A percentile compares a stretch with the other conserved stretches of the same genome.
Evolutionary conservation across 2,113 vertebrate species (phyloP).

Genomic region (Gasterosteus aculeatus): DNA sequence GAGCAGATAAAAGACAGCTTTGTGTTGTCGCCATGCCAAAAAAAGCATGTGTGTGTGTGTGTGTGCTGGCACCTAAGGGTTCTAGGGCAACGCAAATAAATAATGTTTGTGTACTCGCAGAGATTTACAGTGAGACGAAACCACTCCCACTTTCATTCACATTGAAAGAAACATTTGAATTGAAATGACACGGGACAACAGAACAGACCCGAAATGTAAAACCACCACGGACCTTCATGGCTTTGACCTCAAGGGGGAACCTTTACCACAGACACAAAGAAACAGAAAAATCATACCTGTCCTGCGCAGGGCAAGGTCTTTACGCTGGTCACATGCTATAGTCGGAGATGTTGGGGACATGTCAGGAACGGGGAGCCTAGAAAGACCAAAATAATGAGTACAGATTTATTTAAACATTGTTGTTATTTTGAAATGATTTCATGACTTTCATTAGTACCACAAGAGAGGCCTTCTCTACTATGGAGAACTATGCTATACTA

Average conservation of each 20-base stretch:
- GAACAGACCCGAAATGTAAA: conserved; percentile 46
- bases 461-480: background rate
- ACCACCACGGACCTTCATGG: conserved; percentile 29
- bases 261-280: conserved; percentile 28
- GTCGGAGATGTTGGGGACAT: conserved; percentile 77
- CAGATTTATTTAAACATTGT: background rate
- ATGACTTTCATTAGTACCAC: background rate
- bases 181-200: conserved; percentile 19
- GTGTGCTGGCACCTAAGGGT: conserved; percentile 22
- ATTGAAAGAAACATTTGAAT: conserved; percentile 5
- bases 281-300: conserved; percentile 82
- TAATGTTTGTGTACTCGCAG: conserved; percentile 38
- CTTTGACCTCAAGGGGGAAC: conserved; percentile 21
- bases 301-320: conserved; percentile 87
- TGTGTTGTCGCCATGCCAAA: conserved; percentile 44
- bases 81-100: conserved; percentile 62
- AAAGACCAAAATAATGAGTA: conserved; percentile 20
- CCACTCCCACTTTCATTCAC: conserved; percentile 62
- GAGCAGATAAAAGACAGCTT: conserved; percentile 53
- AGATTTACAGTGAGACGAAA: conserved; percentile 39
- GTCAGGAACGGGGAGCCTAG: conserved; percentile 84
- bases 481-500: background rate
- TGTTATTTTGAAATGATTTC: background rate
- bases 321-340: conserved; percentile 80
- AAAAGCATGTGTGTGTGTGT: conserved; percentile 51